phyloP scores from a whole-genome alignment of 2,888 invertebrate species.

The Dynastes hyllus region DNA sequence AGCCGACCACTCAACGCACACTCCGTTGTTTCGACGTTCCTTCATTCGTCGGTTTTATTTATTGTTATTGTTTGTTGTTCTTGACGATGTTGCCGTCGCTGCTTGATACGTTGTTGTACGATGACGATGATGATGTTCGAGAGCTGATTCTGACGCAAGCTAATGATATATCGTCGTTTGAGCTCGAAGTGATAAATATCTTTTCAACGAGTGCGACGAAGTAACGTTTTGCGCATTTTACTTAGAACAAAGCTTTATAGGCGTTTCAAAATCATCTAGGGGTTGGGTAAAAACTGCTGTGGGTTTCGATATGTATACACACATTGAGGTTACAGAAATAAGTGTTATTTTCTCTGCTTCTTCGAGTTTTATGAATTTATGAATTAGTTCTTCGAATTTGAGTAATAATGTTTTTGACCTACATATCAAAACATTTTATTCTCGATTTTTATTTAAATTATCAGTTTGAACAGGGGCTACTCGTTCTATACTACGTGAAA shows the following conservation, averaged over 20 bases:
- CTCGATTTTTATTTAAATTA: too few species aligned
- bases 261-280: constrained; percentile 22
- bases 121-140: constrained; percentile 6
- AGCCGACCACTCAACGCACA: constrained; percentile 21
- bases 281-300: not conserved
- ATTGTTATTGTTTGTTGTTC: constrained; percentile 30
- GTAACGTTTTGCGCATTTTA: constrained; percentile 15
- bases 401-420: not conserved
- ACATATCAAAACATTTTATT: not conserved
- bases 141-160: constrained; percentile 40
- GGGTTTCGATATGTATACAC: not conserved
- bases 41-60: constrained; percentile 37
- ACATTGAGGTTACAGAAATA: not conserved
- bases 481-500: too few species aligned
- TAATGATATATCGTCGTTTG: constrained; percentile 34
- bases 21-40: constrained; percentile 23
- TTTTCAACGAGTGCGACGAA: constrained; percentile 14
- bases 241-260: constrained; percentile 34
- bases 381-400: not conserved
- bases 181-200: constrained; percentile 36
- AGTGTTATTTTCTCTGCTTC: too few species aligned
- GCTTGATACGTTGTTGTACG: not conserved
- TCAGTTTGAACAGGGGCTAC: too few species aligned
- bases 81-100: constrained; percentile 8
- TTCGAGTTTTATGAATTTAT: not conserved